These are phyloP conservation scores for Vultur gryphus DNA, from an alignment of 2,797 vertebrate genomes.

Conservation along the genomic window DNA sequence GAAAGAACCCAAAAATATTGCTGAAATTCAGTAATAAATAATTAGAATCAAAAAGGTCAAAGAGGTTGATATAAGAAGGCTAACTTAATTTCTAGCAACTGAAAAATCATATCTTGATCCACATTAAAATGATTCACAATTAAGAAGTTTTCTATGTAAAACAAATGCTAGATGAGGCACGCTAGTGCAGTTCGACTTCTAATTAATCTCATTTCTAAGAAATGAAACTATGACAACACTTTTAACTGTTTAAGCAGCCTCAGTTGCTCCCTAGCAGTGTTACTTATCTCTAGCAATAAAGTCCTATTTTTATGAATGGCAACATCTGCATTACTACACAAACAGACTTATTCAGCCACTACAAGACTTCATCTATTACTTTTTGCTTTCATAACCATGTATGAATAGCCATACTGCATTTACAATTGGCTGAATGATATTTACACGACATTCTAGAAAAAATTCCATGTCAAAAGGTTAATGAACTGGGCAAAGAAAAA, in stretches of 20 bases:
- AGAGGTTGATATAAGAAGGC: background rate
- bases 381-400: background rate
- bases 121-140: background rate
- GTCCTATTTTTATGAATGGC: background rate
- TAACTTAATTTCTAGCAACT: background rate
- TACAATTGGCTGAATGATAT: background rate
- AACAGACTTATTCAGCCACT: background rate
- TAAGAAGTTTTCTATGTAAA: background rate
- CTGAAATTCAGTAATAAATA: conserved; percentile 75
- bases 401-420: background rate
- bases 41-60: conserved; percentile 41
- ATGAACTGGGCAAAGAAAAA: background rate
- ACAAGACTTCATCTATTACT: background rate
- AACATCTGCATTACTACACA: background rate
- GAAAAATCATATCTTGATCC: background rate
- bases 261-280: background rate
- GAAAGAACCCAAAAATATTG: conserved; percentile 98
- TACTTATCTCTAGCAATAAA: background rate
- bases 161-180: background rate
- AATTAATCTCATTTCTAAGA: background rate
- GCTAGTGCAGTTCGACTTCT: rapidly evolving
- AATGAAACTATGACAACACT: background rate
- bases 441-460: background rate
- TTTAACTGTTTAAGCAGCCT: background rate
- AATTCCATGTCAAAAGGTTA: background rate